Evolutionary conservation across 2,888 invertebrate species (phyloP).

Genomic region (Drosophila anomalata): DNA sequence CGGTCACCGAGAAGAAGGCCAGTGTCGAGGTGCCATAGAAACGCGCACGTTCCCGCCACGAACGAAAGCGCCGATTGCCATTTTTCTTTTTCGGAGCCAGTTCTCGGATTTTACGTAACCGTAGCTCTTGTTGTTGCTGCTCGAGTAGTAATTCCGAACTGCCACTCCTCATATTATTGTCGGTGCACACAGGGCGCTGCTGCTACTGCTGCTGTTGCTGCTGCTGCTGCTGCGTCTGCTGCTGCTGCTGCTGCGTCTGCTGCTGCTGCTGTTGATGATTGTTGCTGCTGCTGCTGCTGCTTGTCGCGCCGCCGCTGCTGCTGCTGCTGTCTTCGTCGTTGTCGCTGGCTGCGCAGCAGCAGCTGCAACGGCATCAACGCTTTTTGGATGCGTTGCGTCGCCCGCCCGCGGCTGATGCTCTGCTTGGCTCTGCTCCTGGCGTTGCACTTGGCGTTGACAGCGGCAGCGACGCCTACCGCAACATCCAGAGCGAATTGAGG

Average conservation of each 20-base stretch:
- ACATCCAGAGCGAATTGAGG: constrained; percentile 65
- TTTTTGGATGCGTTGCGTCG: constrained; percentile 34
- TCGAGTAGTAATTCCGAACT: constrained; percentile 91
- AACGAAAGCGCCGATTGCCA: constrained; percentile 85
- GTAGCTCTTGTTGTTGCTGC: constrained; percentile 89
- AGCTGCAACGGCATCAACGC: constrained; percentile 51
- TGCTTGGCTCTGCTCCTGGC: constrained; percentile 29
- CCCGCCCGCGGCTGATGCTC: constrained; percentile 37
- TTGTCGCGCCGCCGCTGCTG: constrained; percentile 54
- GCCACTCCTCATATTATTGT: constrained; percentile 89
- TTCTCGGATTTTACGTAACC: constrained; percentile 87
- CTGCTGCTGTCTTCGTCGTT: constrained; percentile 47
- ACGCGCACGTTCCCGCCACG: constrained; percentile 88
- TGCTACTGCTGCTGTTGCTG: constrained; percentile 72
- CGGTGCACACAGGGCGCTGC: constrained; percentile 82
- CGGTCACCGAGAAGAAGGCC: constrained; percentile 89
- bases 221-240: constrained; percentile 46
- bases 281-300: constrained; percentile 41
- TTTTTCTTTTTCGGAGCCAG: constrained; percentile 85
- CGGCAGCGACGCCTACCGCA: constrained; percentile 68
- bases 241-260: constrained; percentile 48
- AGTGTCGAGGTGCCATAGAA: constrained; percentile 89
- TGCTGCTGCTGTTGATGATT: constrained; percentile 33
- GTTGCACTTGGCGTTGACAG: constrained; percentile 59
- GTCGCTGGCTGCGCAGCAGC: constrained; percentile 53